Conservation (phyloP, 2,113 vertebrate genomes). For the Tapirus terrestris region DNA sequence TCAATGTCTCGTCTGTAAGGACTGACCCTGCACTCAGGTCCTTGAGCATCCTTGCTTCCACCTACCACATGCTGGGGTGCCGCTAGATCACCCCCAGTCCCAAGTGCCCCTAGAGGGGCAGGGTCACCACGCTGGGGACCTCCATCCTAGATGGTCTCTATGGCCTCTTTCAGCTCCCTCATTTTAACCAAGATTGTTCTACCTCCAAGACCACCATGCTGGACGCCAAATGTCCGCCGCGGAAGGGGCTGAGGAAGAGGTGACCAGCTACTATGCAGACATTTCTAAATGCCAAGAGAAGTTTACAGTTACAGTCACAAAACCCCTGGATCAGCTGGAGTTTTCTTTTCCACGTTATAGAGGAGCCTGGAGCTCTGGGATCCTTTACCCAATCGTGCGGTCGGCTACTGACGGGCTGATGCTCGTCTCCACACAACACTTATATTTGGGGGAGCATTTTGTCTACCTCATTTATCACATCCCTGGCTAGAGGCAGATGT, state of each 20-base stretch:
- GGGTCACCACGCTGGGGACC: not conserved
- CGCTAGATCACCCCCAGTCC: not conserved
- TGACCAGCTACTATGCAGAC: fast-evolving
- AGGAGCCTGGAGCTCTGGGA: not conserved
- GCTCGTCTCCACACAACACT: not conserved
- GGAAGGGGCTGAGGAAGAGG: too few species aligned
- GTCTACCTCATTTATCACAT: not conserved
- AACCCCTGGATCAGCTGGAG: not conserved
- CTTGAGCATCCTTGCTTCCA: not conserved
- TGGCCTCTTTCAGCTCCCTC: not conserved
- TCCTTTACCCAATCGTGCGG: not conserved
- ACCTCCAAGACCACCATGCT: fast-evolving
- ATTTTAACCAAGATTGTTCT: not conserved
- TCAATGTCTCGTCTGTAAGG: not conserved
- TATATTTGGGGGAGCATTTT: too few species aligned
- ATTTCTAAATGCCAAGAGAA: too few species aligned
- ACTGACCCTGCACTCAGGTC: not conserved
- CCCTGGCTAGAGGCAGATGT: not conserved
- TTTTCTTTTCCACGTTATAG: not conserved
- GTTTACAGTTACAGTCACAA: not conserved
- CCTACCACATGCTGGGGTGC: not conserved
- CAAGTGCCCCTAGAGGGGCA: not conserved
- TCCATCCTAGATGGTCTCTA: fast-evolving
- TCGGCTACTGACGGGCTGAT: fast-evolving
- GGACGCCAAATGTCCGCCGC: not conserved